phyloP scores from a whole-genome alignment of 2,113 vertebrate genomes.

The Callipepla californica region DNA sequence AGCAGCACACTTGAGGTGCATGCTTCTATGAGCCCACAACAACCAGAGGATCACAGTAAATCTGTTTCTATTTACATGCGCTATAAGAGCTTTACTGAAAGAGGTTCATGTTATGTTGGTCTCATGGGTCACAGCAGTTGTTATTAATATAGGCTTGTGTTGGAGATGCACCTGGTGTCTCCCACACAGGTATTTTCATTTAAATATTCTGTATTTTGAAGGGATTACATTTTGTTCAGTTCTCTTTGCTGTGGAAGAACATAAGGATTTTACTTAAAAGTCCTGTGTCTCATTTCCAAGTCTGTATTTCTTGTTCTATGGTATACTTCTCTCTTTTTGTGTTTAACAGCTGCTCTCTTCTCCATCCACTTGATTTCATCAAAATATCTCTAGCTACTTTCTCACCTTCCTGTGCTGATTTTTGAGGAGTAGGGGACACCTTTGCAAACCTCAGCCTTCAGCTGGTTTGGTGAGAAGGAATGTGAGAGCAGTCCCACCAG shows the following conservation, averaged over 20 bases:
- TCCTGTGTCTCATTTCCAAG: not conserved
- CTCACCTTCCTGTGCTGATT: rapidly evolving
- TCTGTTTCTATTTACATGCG: not conserved
- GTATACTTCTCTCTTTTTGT: rapidly evolving
- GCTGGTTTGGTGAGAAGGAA: not conserved
- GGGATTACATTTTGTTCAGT: not conserved
- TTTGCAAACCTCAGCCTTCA: not conserved
- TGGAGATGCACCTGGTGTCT: not conserved
- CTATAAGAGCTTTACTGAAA: not conserved
- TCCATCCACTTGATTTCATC: not conserved
- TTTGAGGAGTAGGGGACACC: rapidly evolving
- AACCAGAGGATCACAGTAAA: not conserved
- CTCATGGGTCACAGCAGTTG: rapidly evolving
- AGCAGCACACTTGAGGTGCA: rapidly evolving
- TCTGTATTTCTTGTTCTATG: rapidly evolving
- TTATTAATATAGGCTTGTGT: not conserved
- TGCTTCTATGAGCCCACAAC: not conserved
- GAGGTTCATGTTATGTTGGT: not conserved
- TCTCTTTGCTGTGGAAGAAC: not conserved
- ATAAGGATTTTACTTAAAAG: not conserved
- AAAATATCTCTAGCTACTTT: not conserved
- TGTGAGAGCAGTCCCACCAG: too few species aligned
- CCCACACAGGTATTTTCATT: not conserved
- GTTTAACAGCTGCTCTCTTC: rapidly evolving
- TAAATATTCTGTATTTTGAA: not conserved